These are phyloP conservation scores for Tipula helvola DNA, from an alignment of 2,888 invertebrate species.

Conservation along the genomic window DNA sequence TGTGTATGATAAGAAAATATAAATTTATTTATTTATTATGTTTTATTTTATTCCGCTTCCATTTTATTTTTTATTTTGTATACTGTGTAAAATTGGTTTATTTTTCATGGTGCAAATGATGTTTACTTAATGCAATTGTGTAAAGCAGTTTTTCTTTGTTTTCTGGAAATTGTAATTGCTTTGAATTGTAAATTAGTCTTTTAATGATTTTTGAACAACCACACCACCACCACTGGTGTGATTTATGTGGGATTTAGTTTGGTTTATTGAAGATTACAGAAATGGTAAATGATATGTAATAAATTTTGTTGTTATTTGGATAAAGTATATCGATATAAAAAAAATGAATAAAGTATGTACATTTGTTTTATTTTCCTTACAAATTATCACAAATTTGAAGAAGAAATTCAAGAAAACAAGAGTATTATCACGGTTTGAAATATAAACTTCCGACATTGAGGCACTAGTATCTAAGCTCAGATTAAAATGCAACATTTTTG, in stretches of 20 bases:
- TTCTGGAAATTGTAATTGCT: background rate
- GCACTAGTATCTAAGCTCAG: no score
- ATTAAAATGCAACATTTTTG: no score
- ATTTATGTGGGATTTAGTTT: background rate
- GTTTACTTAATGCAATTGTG: background rate
- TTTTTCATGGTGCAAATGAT: background rate
- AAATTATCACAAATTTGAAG: no score
- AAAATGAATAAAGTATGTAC: no score
- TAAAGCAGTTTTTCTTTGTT: background rate
- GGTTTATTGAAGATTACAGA: background rate
- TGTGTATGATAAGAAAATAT: background rate
- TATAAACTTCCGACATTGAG: no score
- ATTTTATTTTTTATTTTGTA: background rate
- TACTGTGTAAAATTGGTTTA: background rate
- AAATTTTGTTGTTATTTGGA: background rate
- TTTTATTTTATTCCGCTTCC: background rate
- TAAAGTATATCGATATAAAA: no score
- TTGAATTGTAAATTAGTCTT: background rate
- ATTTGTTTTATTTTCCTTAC: no score
- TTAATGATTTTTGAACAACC: background rate
- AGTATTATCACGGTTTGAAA: no score
- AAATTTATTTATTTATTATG: background rate
- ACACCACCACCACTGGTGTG: background rate
- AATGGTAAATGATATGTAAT: background rate
- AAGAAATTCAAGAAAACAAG: no score